These are phyloP conservation scores for Thereuonema tuberculata DNA, from an alignment of 1,140 invertebrate genomes.

Conservation along the genomic window DNA sequence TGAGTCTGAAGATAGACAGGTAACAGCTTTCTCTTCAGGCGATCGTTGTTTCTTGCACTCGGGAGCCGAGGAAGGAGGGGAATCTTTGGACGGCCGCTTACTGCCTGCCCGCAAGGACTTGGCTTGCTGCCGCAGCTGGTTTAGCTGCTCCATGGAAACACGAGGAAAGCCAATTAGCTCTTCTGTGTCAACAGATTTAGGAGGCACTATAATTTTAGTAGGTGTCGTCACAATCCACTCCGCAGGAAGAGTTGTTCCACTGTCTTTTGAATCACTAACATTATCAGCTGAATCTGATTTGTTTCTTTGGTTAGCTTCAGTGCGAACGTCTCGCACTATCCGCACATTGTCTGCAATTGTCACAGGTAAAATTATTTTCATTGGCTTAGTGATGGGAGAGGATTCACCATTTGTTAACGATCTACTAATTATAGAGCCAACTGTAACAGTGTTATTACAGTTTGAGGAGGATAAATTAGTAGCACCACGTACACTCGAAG, in stretches of 20 bases:
- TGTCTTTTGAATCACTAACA: background rate
- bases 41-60: background rate
- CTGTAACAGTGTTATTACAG: background rate
- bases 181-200: conserved; percentile 3
- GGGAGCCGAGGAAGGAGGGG: background rate
- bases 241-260: background rate
- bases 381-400: background rate
- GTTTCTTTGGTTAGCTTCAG: background rate
- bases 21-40: background rate
- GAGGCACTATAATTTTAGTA: background rate
- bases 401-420: background rate
- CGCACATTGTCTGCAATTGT: background rate
- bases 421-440: background rate
- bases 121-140: conserved; percentile 13
- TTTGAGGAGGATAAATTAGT: no score
- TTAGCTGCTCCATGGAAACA: conserved; percentile 15
- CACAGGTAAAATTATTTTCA: background rate
- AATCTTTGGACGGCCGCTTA: conserved; percentile 14
- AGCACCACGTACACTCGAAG: background rate
- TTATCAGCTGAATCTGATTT: background rate
- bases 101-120: conserved; percentile 10
- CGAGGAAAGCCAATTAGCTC: conserved; percentile 15
- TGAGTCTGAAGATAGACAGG: background rate
- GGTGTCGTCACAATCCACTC: background rate
- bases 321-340: background rate